These are phyloP conservation scores for Leptarthrus brevirostris DNA, from an alignment of 2,888 invertebrate genomes.

Conservation along the genomic window DNA sequence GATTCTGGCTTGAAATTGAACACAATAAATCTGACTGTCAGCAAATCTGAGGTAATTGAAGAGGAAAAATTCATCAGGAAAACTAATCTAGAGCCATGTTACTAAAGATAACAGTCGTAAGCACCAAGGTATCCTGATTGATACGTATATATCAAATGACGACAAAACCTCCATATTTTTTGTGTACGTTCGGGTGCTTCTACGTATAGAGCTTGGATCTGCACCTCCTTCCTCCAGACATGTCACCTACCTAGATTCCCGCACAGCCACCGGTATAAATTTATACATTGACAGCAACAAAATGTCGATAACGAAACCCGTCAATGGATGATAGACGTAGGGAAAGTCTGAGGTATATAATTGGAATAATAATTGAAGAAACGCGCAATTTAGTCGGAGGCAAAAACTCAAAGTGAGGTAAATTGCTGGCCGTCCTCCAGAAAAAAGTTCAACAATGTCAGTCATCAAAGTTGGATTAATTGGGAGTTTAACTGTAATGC, in stretches of 20 bases:
- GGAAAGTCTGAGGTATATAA: slow-evolving; percentile 52
- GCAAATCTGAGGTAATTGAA: slow-evolving; percentile 53
- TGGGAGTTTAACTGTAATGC: slow-evolving; percentile 55
- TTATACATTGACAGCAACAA: slow-evolving; percentile 52
- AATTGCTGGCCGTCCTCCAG: slow-evolving; percentile 31
- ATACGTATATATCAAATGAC: slow-evolving; percentile 53
- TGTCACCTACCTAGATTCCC: slow-evolving; percentile 31
- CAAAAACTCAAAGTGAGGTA: slow-evolving; percentile 49
- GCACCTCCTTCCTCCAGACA: not conserved
- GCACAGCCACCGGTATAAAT: slow-evolving; percentile 51
- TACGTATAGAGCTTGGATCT: not conserved
- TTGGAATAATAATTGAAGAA: slow-evolving; percentile 55
- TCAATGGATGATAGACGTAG: slow-evolving; percentile 53
- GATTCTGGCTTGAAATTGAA: slow-evolving; percentile 50
- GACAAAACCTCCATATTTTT: slow-evolving; percentile 52
- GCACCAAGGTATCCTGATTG: slow-evolving; percentile 49
- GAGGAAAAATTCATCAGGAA: slow-evolving; percentile 51
- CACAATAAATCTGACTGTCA: slow-evolving; percentile 54
- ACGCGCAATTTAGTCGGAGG: slow-evolving; percentile 51
- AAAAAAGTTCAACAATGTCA: slow-evolving; percentile 53
- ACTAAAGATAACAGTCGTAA: slow-evolving; percentile 10
- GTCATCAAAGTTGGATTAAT: slow-evolving; percentile 56
- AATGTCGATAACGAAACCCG: slow-evolving; percentile 50
- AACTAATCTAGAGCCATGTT: slow-evolving; percentile 49
- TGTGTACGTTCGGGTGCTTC: slow-evolving; percentile 12